Evolutionary conservation across 2,797 vertebrate species (phyloP), one percentile per base, ranked within the genome.

Genomic region (Hoplostethus atlanticus): DNA sequence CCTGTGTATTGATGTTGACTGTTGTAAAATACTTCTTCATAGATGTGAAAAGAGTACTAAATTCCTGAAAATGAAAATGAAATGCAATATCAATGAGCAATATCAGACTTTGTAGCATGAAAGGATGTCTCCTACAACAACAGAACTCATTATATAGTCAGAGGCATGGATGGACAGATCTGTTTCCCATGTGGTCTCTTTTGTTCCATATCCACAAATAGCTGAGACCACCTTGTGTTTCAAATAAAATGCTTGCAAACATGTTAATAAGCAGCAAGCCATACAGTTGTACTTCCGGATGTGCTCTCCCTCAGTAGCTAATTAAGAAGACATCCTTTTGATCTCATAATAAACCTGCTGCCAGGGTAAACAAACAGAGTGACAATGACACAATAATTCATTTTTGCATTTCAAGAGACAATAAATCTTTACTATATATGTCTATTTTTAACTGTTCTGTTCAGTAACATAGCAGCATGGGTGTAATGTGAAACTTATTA

Each of bases 321-420:
- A 93, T 93, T 93, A 91, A 89, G 80, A 88, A 91, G 73, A 84
- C 79, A 82, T 87, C 58, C 86, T 91, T 93, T 91, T 92, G 90
- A 93, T 93, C 90, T 91, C 63, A 80, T 89, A 87, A 92, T 89
- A 91, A 84, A 81, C 42, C 58, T 88, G 88, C 87, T 92, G 84
- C 84, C 86, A 80, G 87, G 75, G 76, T 87, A 89, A 91, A 89
- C 85, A 92, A 89, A 91, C 76, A 79, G 76, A 83, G 84, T 85
- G 90, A 91, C 88, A 92, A 91, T 90, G 90, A 89, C 87, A 93
- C 85, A 85, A 64, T 81, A 81, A 68, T 73, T 50, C 31, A 73
- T 77, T 92, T 89, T 86, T 83, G 79, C 76, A 85, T 87, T 88
- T 87, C 78, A 89, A 87, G 66, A 84, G 78, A 74, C 62, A 51